Evolutionary conservation across 2,888 invertebrate genomes (phyloP).

Genomic region (Drepana falcataria): DNA sequence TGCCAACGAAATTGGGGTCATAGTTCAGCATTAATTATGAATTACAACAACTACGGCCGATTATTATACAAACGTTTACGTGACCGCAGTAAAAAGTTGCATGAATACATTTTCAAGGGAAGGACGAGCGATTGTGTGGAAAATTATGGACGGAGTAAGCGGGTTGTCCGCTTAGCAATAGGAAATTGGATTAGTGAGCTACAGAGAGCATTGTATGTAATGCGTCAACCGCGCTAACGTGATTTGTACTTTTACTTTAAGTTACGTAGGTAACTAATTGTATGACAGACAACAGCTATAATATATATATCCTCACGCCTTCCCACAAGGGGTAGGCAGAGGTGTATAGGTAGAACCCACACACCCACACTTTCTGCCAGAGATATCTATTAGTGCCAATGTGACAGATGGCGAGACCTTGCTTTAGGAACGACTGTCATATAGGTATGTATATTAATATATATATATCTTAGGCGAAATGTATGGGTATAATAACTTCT

Average conservation of each 20-base stretch:
- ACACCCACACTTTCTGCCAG: too few species aligned
- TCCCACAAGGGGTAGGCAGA: too few species aligned
- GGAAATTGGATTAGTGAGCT: constrained; percentile 15
- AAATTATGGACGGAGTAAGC: neutral
- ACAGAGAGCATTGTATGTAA: constrained; percentile 19
- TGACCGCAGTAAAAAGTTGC: neutral
- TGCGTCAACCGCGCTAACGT: constrained; percentile 17
- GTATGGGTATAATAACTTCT: too few species aligned
- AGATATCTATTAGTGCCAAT: too few species aligned
- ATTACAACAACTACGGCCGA: neutral
- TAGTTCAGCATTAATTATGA: neutral
- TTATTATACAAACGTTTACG: neutral
- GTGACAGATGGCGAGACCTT: too few species aligned
- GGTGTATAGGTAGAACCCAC: too few species aligned
- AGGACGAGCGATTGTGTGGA: constrained; percentile 1
- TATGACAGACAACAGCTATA: too few species aligned
- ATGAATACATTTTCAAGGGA: neutral
- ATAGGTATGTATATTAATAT: too few species aligned
- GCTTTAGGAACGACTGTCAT: too few species aligned
- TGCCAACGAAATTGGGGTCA: neutral
- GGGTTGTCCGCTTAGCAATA: constrained; percentile 4
- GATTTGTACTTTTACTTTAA: constrained; percentile 14
- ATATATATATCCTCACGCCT: too few species aligned
- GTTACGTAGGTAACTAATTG: neutral
- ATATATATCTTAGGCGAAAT: too few species aligned